Evolutionary conservation across 1,140 invertebrate species (phyloP), one percentile per base, ranked within the genome.

Genomic region (Chrysopa pallens): DNA sequence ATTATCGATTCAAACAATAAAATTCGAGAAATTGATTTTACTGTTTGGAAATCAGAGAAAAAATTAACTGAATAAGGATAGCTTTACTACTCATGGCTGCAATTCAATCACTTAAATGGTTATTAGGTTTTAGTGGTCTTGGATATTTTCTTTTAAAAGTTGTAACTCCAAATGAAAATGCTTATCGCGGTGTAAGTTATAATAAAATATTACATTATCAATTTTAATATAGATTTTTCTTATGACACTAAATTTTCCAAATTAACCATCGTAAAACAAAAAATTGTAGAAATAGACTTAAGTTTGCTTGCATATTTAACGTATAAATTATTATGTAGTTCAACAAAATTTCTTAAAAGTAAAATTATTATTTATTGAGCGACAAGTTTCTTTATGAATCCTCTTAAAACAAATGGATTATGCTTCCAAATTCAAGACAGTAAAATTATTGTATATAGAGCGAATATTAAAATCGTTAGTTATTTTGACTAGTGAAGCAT

Each of bases 91-190:
- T 66, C 58, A 56, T 60, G 46, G 56, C 56, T 45, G 54, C 63
- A 45, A 43, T 70, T 52, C 68, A 64, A 51, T 68, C 72, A 17
- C 39, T 68, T 44, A 60, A 75, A 48, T 74, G 68, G 69, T 61
- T 75, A 47, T 42, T 63, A 40, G 63, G 62, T 23, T 65, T 65
- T 47, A 64, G 67, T 48, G 64, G 63, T 38, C 45, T 72, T 42
- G 70, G 72, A 42, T 76, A 69, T 50, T 63, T 61, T 43, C 56
- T 74, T 29, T 60, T 70, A 56, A 51, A 61, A 49, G 50, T 68
- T 46, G 63, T 65, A 45, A 65, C 65, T 56, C 69, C 70, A 48
- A 61, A 61, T 55, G 64, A 67, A 54, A 63, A 68, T 45, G 66
- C 31, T 9, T 33, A 11, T 9, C 31, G n/a, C 4, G n/a, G 6